A percentile compares a stretch with the other conserved stretches of the same genome.
These are phyloP conservation scores for Galeruca laticollis DNA, from an alignment of 2,888 invertebrate species.

Conservation along the genomic window DNA sequence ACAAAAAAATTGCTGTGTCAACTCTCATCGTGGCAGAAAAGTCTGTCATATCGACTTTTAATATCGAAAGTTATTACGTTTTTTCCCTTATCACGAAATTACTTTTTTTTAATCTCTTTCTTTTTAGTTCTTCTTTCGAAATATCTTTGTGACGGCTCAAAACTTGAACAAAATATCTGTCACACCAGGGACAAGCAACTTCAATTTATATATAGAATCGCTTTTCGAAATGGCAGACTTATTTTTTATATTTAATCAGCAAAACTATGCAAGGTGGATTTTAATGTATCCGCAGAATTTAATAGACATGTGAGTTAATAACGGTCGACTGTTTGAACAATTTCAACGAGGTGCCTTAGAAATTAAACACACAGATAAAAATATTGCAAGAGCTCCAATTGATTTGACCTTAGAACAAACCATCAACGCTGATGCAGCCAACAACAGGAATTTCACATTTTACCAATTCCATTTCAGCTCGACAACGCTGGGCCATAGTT, in stretches of 20 bases:
- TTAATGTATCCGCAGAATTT: not conserved
- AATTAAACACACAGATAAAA: not conserved
- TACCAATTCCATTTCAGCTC: slow-evolving; percentile 10
- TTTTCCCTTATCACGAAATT: too few species aligned
- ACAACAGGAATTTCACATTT: slow-evolving; percentile 28
- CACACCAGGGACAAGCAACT: not conserved
- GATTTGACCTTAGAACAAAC: slow-evolving; percentile 48
- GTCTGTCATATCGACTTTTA: too few species aligned
- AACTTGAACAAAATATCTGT: too few species aligned
- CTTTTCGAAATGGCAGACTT: not conserved
- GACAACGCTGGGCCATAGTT: too few species aligned
- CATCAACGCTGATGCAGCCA: slow-evolving; percentile 46
- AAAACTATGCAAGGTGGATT: slow-evolving; percentile 8
- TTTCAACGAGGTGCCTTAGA: not conserved
- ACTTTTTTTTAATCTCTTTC: too few species aligned
- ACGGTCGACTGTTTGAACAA: not conserved
- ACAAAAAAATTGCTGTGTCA: too few species aligned
- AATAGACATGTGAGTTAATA: slow-evolving; percentile 7
- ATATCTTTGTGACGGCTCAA: too few species aligned
- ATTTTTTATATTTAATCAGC: not conserved
- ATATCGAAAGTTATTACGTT: too few species aligned
- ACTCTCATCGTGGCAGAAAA: too few species aligned
- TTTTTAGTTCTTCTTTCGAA: too few species aligned
- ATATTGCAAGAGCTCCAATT: slow-evolving; percentile 12
- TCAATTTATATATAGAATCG: not conserved